Evolutionary conservation across 2,888 invertebrate species (phyloP).

Genomic region (Pyrrhosoma nymphula): DNA sequence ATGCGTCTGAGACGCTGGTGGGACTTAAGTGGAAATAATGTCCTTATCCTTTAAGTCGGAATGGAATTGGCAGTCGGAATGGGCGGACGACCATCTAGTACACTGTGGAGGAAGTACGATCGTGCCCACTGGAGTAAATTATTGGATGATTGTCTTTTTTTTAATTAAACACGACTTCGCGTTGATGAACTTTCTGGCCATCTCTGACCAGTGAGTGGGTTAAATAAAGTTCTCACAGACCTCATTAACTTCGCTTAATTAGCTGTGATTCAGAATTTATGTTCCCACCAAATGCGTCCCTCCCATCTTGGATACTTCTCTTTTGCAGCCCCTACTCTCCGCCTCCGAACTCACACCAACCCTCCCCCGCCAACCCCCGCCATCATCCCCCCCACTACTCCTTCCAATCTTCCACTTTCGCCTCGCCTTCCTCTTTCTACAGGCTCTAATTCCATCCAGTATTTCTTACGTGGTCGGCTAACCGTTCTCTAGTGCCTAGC

Average conservation of each 20-base stretch:
- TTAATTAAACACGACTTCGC: not conserved
- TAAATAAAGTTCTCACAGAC: not conserved
- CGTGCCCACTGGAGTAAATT: not conserved
- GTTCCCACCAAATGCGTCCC: not conserved
- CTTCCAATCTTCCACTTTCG: not conserved
- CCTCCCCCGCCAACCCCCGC: not conserved
- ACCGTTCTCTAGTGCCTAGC: no score
- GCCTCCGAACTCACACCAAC: not conserved
- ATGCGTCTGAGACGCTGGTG: not conserved
- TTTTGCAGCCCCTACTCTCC: not conserved
- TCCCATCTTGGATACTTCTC: not conserved
- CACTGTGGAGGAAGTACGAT: not conserved
- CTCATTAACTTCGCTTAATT: constrained; percentile 43
- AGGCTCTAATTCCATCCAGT: not conserved
- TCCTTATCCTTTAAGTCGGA: not conserved
- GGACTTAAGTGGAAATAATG: not conserved
- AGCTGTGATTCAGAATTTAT: constrained; percentile 36
- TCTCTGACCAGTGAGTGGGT: not conserved
- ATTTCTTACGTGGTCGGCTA: not conserved
- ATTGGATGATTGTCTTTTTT: constrained; percentile 28
- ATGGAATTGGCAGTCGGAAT: not conserved
- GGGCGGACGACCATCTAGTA: no score
- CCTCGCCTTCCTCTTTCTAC: not conserved
- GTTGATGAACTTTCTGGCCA: constrained; percentile 19
- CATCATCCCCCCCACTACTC: not conserved